phyloP scores from a whole-genome alignment of 2,113 vertebrate species.

The Merops nubicus region DNA sequence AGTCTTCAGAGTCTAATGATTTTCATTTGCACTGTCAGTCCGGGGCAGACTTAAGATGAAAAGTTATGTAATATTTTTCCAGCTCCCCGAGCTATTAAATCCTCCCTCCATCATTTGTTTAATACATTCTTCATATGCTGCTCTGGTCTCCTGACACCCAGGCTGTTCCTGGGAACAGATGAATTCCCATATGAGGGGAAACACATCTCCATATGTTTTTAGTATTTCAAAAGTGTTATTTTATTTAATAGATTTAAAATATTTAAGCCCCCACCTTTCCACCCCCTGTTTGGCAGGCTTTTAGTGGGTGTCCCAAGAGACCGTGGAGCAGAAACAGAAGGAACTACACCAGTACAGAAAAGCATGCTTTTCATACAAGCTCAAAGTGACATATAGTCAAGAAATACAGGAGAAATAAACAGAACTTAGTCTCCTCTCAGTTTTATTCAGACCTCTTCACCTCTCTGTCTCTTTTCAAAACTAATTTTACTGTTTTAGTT shows the following conservation, averaged over 20 bases:
- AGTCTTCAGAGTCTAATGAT: conserved; percentile 39
- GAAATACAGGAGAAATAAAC: conserved; percentile 3
- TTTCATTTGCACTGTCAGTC: conserved; percentile 53
- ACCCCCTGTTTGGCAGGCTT: not conserved
- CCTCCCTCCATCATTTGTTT: conserved; percentile 45
- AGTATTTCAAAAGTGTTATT: conserved; percentile 30
- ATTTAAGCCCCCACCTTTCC: not conserved
- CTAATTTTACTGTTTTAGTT: not conserved
- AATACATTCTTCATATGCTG: conserved; percentile 65
- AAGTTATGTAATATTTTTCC: conserved; percentile 63
- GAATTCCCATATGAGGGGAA: conserved; percentile 43
- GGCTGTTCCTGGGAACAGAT: conserved; percentile 47
- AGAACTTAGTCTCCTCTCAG: not conserved
- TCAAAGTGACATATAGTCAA: conserved; percentile 1
- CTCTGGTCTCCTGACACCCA: conserved; percentile 54
- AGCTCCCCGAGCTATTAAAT: not conserved
- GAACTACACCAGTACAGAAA: not conserved
- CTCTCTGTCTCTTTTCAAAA: conserved; percentile 21
- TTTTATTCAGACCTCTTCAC: not conserved
- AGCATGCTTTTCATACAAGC: not conserved
- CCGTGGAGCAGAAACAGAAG: conserved; percentile 23
- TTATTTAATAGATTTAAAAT: conserved; percentile 63
- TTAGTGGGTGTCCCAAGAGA: not conserved
- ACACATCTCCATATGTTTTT: conserved; percentile 39
- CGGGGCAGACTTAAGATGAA: conserved; percentile 19